Evolutionary conservation across 2,888 invertebrate species (phyloP), one percentile per base, ranked within the genome.

Genomic region (Epirrita christyi): DNA sequence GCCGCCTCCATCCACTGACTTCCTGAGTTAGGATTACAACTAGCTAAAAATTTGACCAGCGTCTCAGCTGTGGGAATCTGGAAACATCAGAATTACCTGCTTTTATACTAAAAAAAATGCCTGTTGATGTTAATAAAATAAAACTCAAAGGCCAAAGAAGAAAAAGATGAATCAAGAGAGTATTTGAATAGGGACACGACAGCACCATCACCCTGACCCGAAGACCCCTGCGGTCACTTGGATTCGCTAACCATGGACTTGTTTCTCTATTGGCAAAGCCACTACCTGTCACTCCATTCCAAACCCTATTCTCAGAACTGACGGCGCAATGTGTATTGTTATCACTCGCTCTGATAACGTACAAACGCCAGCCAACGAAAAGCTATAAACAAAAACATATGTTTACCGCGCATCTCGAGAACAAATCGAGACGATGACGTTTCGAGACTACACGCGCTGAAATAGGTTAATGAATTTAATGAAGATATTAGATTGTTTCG

Each of bases 341-440:
- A 91, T 91, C 91, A 89, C 61, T 36, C 63, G 62, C 59, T 66
- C 69, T 85, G 90, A 90, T 88, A 89, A 87, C 82, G 71, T 72
- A 71, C 71, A 51, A 61, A 55, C 61, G 58, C 73, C 69, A 68
- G 72, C 71, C 74, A 70, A 66, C 76, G 75, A 68, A 73, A 77
- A 77, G 73, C 71, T 71, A 75, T 76, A 78, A 80, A 80, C 70
- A 71, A 70, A 71, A 77, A 77, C 77, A 76, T 75, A 76, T 74
- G 76, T 75, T 75, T 71, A 71, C 66, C 68, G 68, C 8, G 32
- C 59, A 51, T 45, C 50, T 58, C 63, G 64, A 61, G 64, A 61
- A 63, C 65, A 51, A 47, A 51, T 63, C 59, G 66, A 64, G 64
- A 62, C 56, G 63, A 53, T 64, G 52, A 61, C 55, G 61, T 37